Base-by-base conservation (phyloP, 2,888 invertebrate species). In the Patella depressa region DNA sequence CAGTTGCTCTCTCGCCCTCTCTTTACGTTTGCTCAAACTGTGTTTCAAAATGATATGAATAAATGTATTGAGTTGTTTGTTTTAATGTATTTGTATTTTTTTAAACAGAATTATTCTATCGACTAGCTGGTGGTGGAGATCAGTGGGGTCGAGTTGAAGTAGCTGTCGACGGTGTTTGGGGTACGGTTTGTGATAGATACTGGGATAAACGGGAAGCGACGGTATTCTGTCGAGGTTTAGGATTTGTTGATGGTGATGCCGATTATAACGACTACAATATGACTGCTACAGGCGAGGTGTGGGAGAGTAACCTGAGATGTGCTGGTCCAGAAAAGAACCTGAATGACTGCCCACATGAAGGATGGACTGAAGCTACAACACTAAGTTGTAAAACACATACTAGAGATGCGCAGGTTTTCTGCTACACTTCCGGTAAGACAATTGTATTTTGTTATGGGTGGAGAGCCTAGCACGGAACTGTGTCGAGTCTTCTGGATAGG, bases 151-250 rank as follows among this genome's bases (percentile, higher is more conserved):
- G 87, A 2, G 91, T 95, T 9, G 95, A 95, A 92, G 94, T 96
- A 9, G 94, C 94, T 90, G 93, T 95, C 94, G 89, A 91, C 79
- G 95, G 94, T 0, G 92, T 93, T 80, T 95, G 94, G 94, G 95
- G 95, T 0, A 94, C 94, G 79, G 93, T 96, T 11, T 96, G 96
- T 89, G 95, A 95, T 87, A 95, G 95, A 84, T 93, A 94, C 83
- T 95, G 95, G 88, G 94, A 94, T n/a, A 90, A 94, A 79, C 92
- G 91, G n/a, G 94, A 95, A 85, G 95, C 95, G 0, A 93, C 94
- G 85, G 95, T 96, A 0, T 82, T 86, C 75, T 88, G 88, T 81
- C 73, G 85, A 71, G 84, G 83, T 73, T 79, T 87, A 1, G 88
- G 87, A 9, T 88, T 82, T 72, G 81, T 80, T 12, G 86, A 86